phyloP scores from a whole-genome alignment of 2,888 invertebrate genomes.

The Seladonia tumulorum region DNA sequence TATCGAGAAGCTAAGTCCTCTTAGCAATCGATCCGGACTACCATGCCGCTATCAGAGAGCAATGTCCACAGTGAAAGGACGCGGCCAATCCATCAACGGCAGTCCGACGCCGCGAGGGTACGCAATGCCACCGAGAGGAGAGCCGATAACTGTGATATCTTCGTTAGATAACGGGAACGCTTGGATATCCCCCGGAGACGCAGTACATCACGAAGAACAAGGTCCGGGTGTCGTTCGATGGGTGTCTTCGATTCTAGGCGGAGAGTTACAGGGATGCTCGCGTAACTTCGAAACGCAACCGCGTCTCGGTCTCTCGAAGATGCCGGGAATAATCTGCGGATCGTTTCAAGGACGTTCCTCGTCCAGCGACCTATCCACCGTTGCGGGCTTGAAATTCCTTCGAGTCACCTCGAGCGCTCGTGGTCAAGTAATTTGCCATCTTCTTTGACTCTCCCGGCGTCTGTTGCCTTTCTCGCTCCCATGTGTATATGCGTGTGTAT shows the following conservation, averaged over 20 bases:
- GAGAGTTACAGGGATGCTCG: constrained; percentile 2
- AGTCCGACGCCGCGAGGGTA: constrained; percentile 37
- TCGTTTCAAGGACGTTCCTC: constrained; percentile 60
- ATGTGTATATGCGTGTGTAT: constrained; percentile 28
- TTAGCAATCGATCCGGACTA: not conserved
- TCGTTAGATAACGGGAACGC: not conserved
- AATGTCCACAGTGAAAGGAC: not conserved
- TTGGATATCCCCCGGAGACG: not conserved
- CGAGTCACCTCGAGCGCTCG: constrained; percentile 67
- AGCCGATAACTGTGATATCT: constrained; percentile 21
- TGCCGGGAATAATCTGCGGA: constrained; percentile 47
- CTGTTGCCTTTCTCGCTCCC: constrained; percentile 16
- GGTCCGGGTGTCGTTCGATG: not conserved
- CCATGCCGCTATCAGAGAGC: not conserved
- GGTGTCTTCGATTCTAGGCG: not conserved
- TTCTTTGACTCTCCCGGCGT: constrained; percentile 44
- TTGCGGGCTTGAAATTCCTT: constrained; percentile 66
- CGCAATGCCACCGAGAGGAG: constrained; percentile 9
- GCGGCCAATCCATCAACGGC: constrained; percentile 5
- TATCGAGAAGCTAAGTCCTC: not conserved
- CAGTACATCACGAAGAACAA: not conserved
- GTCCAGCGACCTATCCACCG: constrained; percentile 54
- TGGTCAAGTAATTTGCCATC: constrained; percentile 70
- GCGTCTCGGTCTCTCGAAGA: constrained; percentile 3
- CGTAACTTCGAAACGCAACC: constrained; percentile 15